Conservation (phyloP, 2,113 vertebrate species). For the Podarcis muralis region DNA sequence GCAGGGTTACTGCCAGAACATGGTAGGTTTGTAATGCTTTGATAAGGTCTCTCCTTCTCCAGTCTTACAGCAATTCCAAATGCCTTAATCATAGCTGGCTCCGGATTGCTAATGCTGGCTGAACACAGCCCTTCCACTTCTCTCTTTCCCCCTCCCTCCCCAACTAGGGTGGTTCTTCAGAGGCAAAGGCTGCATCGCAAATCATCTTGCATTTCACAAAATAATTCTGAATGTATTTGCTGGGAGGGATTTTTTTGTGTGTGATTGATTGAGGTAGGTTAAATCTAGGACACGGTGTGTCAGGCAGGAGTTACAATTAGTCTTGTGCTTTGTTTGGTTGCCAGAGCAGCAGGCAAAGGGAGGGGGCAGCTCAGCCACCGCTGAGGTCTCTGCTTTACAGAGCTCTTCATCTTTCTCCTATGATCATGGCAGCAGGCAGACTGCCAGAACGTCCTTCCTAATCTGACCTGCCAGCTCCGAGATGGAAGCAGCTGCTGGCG, state of each 20-base stretch:
- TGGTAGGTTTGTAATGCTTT: not conserved
- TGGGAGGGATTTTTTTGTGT: not conserved
- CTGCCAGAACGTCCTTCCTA: conserved; percentile 29
- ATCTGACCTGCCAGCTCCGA: fast-evolving
- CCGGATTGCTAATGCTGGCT: not conserved
- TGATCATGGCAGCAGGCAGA: not conserved
- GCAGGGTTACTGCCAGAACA: not conserved
- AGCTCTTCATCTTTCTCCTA: conserved; percentile 31
- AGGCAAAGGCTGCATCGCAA: not conserved
- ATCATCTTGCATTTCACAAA: conserved; percentile 5
- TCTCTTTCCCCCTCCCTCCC: fast-evolving
- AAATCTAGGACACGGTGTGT: conserved; percentile 56
- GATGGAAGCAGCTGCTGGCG: conserved; percentile 11
- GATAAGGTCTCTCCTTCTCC: not conserved
- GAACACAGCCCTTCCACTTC: too few relatives aligned
- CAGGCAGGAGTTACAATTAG: conserved; percentile 14
- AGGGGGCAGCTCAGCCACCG: fast-evolving
- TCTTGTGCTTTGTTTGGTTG: conserved; percentile 23
- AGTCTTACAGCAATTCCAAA: not conserved
- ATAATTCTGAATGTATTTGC: conserved; percentile 19
- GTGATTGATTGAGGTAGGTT: conserved; percentile 57
- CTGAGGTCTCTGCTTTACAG: fast-evolving
- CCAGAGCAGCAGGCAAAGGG: conserved; percentile 28
- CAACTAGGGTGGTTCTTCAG: not conserved
- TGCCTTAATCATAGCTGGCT: not conserved